Evolutionary conservation across 2,888 invertebrate species (phyloP).

Genomic region (Chrysina gloriosa): DNA sequence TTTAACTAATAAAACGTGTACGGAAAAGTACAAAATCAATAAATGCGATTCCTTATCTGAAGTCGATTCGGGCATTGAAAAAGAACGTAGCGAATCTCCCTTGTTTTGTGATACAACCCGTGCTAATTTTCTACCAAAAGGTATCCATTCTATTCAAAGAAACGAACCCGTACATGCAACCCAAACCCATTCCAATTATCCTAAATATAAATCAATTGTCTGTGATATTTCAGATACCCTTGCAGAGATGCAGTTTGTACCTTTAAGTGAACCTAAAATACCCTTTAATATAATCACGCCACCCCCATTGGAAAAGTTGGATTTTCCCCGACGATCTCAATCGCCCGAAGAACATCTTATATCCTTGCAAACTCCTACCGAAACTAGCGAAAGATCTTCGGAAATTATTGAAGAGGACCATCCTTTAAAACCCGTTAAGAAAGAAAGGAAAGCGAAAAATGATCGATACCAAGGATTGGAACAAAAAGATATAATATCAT

Average conservation of each 20-base stretch:
- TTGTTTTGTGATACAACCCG: constrained; percentile 2
- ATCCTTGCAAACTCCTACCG: constrained; percentile 16
- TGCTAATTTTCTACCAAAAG: constrained; percentile 1
- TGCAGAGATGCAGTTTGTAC: constrained; percentile 37
- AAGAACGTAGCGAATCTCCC: constrained; percentile 40
- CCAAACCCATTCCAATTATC: constrained; percentile 8
- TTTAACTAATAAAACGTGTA: background rate
- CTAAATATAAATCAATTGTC: constrained; percentile 36
- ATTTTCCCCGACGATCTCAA: constrained; percentile 16
- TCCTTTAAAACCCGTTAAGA: background rate
- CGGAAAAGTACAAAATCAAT: constrained; percentile 18
- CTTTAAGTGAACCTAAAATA: constrained; percentile 31
- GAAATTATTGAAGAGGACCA: constrained; percentile 17
- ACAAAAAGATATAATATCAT: constrained; percentile 47
- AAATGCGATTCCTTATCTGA: constrained; percentile 36
- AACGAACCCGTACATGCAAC: background rate
- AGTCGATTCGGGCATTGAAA: constrained; percentile 41
- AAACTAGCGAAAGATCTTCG: background rate
- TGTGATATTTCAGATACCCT: constrained; percentile 45
- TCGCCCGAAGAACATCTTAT: constrained; percentile 26
- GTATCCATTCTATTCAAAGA: constrained; percentile 16
- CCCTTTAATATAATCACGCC: constrained; percentile 32
- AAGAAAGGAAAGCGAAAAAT: constrained; percentile 27
- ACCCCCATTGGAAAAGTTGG: constrained; percentile 35
- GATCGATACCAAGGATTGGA: constrained; percentile 46